Evolutionary conservation across 2,888 invertebrate species (phyloP), one percentile per base, ranked within the genome.

Genomic region (Ormia ochracea): DNA sequence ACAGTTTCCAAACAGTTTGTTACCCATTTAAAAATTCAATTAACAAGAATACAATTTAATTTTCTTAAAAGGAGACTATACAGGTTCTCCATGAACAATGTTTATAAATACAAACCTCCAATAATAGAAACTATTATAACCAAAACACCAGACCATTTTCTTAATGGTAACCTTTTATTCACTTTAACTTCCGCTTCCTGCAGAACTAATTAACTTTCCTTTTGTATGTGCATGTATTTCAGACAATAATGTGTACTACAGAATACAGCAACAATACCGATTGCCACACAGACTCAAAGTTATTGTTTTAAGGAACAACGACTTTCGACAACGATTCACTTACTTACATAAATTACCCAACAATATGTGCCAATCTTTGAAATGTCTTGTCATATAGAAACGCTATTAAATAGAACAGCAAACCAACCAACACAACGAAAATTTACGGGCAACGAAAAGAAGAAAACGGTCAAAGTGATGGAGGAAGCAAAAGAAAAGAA

Each of bases 151-250:
- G 21, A 9, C 9, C 9, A 65, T 17, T 63, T 31, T 31, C 28
- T 38, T 66, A 58, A 66, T 59, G 41, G 41, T 19, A 66, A 66
- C 58, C 58, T 74, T 50, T 66, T 74, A 50, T 66, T 45, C 14
- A 43, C 21, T 58, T 33, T 23, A 48, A 66, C 74, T 74, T 74
- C 65, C 58, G 74, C 19, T 50, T 66, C 74, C 74, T 74, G 33
- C 26, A 43, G 59, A 69, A 78, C 68, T 78, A 79, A 79, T 74
- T 74, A 78, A 78, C 52, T 78, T 73, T 59, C 41, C 65, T 77
- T 59, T 63, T 59, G 58, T 74, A 6, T n/a, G n/a, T n/a, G n/a
- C n/a, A n/a, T n/a, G n/a, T 66, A 41, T 74, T 66, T 26, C 58
- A 74, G 74, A 66, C 19, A 66, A 58, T 43, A 74, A 66, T 74